These are phyloP conservation scores for Aplodontia rufa DNA, from an alignment of 2,113 vertebrate genomes.

Conservation along the genomic window DNA sequence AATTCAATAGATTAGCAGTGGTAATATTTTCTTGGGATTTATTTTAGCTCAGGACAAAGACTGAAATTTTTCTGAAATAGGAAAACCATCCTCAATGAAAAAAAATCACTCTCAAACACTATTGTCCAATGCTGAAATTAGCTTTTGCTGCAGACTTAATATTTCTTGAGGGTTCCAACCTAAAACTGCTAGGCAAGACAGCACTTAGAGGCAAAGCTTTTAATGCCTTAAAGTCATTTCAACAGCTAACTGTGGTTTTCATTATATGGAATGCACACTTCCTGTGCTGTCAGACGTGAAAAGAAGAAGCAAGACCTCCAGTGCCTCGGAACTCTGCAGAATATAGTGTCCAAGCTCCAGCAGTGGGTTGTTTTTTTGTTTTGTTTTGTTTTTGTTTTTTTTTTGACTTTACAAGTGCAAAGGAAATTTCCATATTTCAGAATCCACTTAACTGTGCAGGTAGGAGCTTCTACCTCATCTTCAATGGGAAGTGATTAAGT, in stretches of 20 bases:
- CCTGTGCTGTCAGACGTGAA: not conserved
- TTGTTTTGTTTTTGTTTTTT: no score
- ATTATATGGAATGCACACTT: not conserved
- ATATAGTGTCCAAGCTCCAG: not conserved
- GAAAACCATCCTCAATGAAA: not conserved
- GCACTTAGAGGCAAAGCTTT: not conserved
- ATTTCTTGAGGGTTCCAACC: not conserved
- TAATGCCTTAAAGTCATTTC: not conserved
- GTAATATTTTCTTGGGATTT: not conserved
- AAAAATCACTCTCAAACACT: not conserved
- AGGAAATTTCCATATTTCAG: conserved; percentile 23
- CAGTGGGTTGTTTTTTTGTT: no score
- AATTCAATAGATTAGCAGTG: not conserved
- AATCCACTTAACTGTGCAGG: not conserved
- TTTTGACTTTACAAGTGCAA: not conserved
- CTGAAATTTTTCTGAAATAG: not conserved
- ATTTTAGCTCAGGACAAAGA: not conserved
- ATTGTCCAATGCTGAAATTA: not conserved
- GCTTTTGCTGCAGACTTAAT: not conserved
- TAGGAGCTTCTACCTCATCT: not conserved
- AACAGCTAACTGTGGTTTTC: not conserved
- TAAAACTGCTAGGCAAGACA: not conserved
- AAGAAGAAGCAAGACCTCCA: not conserved
- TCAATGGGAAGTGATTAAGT: not conserved
- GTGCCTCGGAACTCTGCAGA: not conserved